Evolutionary conservation across 2,888 invertebrate species (phyloP).

Genomic region (Lochmaea capreae): DNA sequence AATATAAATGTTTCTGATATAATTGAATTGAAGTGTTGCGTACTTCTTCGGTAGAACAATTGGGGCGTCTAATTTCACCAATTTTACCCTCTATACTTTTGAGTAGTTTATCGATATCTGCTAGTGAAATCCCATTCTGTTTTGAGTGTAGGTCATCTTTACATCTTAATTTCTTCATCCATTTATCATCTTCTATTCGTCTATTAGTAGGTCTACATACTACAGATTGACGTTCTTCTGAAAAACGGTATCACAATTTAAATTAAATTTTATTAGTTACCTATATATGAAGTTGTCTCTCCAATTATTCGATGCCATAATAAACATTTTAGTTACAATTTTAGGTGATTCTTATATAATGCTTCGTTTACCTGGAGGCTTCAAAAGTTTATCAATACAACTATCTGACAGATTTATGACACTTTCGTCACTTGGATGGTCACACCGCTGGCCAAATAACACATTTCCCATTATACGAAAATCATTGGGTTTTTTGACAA

Average conservation of each 20-base stretch:
- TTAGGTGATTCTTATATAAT: background rate
- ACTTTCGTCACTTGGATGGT: conserved; percentile 43
- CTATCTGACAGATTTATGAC: conserved; percentile 57
- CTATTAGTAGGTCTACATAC: background rate
- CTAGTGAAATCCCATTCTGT: conserved; percentile 63
- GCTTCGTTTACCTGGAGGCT: background rate
- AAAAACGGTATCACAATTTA: background rate
- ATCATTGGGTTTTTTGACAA: conserved; percentile 19
- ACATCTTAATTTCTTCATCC: conserved; percentile 55
- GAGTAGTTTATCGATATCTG: conserved; percentile 50
- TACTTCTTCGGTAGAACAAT: conserved; percentile 50
- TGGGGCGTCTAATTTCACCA: conserved; percentile 36
- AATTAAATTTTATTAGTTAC: too few species aligned
- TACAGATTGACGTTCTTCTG: conserved; percentile 25
- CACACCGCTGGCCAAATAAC: conserved; percentile 35
- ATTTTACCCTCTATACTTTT: conserved; percentile 48
- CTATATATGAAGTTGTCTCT: too few species aligned
- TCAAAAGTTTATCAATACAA: conserved; percentile 50
- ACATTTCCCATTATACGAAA: conserved; percentile 44
- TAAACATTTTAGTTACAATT: too few species aligned
- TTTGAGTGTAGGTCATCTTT: conserved; percentile 69
- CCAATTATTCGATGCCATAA: too few species aligned
- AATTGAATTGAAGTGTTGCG: conserved; percentile 5
- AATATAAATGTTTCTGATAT: background rate
- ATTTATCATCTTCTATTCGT: conserved; percentile 40